These are phyloP conservation scores for Uromys caudimaculatus DNA, from an alignment of 2,797 vertebrate species.

Conservation along the genomic window DNA sequence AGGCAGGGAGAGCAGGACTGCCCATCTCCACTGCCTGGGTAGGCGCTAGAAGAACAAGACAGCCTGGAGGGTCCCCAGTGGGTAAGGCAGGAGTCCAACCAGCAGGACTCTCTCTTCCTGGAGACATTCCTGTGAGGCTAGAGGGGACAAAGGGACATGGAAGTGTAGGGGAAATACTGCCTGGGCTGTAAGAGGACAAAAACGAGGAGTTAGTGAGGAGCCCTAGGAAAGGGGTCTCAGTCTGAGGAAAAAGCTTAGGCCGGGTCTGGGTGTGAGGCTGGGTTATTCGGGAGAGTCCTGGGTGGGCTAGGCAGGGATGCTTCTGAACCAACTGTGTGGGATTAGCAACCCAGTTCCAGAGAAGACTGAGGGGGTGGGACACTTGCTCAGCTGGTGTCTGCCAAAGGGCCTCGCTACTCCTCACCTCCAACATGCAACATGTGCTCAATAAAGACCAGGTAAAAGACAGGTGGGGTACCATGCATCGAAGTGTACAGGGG, in stretches of 20 bases:
- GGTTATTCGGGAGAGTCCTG: not conserved
- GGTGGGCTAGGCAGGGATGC: not conserved
- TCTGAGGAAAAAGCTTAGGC: not conserved
- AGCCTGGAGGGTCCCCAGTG: not conserved
- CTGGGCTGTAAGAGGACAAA: not conserved
- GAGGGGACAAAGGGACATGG: not conserved
- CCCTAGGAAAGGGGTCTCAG: not conserved
- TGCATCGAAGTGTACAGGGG: not conserved
- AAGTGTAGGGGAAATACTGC: not conserved
- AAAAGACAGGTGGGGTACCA: not conserved
- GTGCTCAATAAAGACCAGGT: not conserved
- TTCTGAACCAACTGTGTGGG: not conserved
- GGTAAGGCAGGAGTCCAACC: not conserved
- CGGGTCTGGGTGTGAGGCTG: not conserved
- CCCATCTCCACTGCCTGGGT: not conserved
- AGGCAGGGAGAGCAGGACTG: not conserved
- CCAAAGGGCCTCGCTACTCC: not conserved
- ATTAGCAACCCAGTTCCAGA: not conserved
- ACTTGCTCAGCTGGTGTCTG: not conserved
- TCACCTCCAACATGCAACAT: no score
- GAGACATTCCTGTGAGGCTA: not conserved
- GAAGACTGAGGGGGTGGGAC: not conserved
- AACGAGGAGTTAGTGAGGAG: not conserved
- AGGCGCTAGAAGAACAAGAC: accelerated
- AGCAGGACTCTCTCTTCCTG: not conserved